A percentile compares a stretch with the other conserved stretches of the same genome.
Evolutionary conservation across 2,113 vertebrate genomes (phyloP).

Genomic region (Oncorhynchus clarkii): DNA sequence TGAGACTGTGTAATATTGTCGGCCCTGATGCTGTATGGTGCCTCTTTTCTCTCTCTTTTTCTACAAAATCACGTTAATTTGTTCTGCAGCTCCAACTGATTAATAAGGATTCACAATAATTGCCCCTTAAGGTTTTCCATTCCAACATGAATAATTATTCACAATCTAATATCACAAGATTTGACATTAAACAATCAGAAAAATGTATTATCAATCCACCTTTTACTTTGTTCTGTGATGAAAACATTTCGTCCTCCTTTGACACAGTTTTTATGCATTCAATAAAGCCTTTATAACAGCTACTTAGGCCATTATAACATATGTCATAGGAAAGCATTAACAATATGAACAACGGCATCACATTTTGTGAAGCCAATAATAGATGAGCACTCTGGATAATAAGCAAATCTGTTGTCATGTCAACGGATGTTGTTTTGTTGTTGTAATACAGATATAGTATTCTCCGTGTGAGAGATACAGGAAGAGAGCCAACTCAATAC

Average conservation of each 20-base stretch:
- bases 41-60: not conserved
- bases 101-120: constrained; percentile 51
- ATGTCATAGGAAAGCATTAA: too few relatives aligned
- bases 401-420: too few relatives aligned
- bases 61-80: constrained; percentile 32
- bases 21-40: too few relatives aligned
- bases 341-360: too few relatives aligned
- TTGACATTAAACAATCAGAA: constrained; percentile 38
- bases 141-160: constrained; percentile 63
- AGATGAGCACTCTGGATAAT: too few relatives aligned
- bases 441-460: not conserved
- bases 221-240: constrained; percentile 47
- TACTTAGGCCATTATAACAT: too few relatives aligned
- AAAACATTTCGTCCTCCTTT: not conserved
- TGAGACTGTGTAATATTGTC: not conserved
- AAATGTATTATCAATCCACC: constrained; percentile 43
- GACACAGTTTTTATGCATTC: too few relatives aligned
- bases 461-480: too few relatives aligned
- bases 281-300: too few relatives aligned
- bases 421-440: too few relatives aligned
- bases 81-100: constrained; percentile 38
- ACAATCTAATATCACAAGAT: constrained; percentile 65
- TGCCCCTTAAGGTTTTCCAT: constrained; percentile 55
- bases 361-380: too few relatives aligned
- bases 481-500: too few relatives aligned